Percentiles rank a stretch among this genome's conserved stretches.
These are phyloP conservation scores for Galerucella pusilla DNA, from an alignment of 2,888 invertebrate species.

Conservation along the genomic window DNA sequence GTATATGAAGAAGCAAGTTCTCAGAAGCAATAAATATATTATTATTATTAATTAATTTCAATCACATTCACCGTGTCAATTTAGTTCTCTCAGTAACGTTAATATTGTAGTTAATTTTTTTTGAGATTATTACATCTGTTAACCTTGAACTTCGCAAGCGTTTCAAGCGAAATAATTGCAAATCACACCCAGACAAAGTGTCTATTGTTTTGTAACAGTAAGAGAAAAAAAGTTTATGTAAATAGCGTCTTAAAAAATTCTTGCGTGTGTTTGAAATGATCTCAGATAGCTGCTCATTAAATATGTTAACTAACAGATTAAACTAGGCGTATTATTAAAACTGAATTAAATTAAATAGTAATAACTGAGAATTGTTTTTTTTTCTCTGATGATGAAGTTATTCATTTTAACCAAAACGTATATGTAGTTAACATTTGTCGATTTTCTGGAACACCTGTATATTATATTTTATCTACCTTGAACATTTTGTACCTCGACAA, in stretches of 20 bases:
- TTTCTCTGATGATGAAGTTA: background rate
- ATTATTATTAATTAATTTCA: background rate
- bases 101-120: background rate
- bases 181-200: conserved; percentile 25
- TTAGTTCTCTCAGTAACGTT: background rate
- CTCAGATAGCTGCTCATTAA: background rate
- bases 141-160: conserved; percentile 18
- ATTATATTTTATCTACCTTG: background rate
- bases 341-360: background rate
- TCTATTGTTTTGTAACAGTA: conserved; percentile 18
- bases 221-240: background rate
- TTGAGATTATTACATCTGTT: conserved; percentile 6
- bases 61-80: background rate
- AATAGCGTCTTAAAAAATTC: background rate
- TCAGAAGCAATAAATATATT: too few relatives aligned
- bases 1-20: too few relatives aligned
- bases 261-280: background rate
- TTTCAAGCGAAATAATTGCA: conserved; percentile 9
- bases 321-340: background rate
- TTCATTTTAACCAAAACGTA: background rate
- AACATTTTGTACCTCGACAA: background rate
- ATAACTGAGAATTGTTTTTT: background rate
- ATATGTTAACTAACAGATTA: background rate
- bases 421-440: background rate
- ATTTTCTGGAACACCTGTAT: background rate